A percentile compares a stretch with the other conserved stretches of the same genome.
Evolutionary conservation across 2,113 vertebrate genomes (phyloP).

Genomic region (Trichomycterus rosablanca): DNA sequence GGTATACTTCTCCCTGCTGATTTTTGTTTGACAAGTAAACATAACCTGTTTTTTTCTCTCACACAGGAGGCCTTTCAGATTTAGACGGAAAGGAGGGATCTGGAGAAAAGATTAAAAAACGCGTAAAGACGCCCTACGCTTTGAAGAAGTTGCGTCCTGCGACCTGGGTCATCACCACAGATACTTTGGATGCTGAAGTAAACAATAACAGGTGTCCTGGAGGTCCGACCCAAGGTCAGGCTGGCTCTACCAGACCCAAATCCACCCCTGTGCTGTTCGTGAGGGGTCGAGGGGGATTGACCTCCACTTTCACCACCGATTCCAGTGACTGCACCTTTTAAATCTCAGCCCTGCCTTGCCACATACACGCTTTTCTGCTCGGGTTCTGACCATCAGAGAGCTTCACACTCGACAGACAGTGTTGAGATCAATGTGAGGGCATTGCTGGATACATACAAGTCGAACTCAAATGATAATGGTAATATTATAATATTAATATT

Average conservation of each 20-base stretch:
- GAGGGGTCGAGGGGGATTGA: slow-evolving; percentile 67
- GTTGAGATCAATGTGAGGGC: background rate
- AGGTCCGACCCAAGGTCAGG: slow-evolving; percentile 28
- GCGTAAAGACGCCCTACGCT: slow-evolving; percentile 92
- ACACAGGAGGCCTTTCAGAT: slow-evolving; percentile 63
- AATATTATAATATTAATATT: background rate
- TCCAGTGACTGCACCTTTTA: slow-evolving; percentile 44
- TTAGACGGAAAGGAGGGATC: slow-evolving; percentile 74
- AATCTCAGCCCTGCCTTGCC: slow-evolving; percentile 13
- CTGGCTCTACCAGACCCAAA: slow-evolving; percentile 67
- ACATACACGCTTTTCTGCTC: background rate
- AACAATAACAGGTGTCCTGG: slow-evolving; percentile 53
- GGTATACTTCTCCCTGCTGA: too few relatives aligned
- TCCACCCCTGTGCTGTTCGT: slow-evolving; percentile 86
- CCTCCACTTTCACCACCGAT: slow-evolving; percentile 47
- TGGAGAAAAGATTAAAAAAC: slow-evolving; percentile 91
- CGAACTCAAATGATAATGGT: background rate
- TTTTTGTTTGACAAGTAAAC: too few relatives aligned
- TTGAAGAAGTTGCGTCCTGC: slow-evolving; percentile 90
- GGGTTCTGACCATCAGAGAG: background rate
- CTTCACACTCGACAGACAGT: background rate
- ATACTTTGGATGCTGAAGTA: slow-evolving; percentile 77
- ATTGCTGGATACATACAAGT: background rate
- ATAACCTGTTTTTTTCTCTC: slow-evolving; percentile 22
- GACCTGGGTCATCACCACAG: slow-evolving; percentile 87